A percentile compares a stretch with the other conserved stretches of the same genome.
Conservation (phyloP, 2,113 vertebrate genomes). For the Leucoraja erinaceus region DNA sequence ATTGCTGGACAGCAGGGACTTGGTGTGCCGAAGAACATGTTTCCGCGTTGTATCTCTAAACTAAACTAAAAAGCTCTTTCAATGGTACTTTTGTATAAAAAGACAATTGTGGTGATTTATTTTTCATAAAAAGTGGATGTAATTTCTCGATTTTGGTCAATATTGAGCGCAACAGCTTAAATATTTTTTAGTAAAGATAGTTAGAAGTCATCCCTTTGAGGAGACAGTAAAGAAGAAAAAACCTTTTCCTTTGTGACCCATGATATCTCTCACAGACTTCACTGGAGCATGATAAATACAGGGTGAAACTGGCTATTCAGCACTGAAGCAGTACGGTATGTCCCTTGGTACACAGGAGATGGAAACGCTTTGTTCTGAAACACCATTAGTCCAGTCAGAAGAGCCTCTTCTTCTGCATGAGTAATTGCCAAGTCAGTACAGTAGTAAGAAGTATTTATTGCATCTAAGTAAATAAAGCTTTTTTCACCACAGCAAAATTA, state of each 20-base stretch:
- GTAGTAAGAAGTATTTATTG: slow-evolving; percentile 39
- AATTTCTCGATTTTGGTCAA: neutral
- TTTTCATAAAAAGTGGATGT: neutral
- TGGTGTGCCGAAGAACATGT: too few species aligned
- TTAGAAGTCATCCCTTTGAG: slow-evolving; percentile 24
- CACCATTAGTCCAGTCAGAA: slow-evolving; percentile 38
- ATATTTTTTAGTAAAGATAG: slow-evolving; percentile 13
- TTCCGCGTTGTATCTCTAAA: too few species aligned
- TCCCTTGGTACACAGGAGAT: slow-evolving; percentile 37
- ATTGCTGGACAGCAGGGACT: too few species aligned
- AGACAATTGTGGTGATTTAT: neutral
- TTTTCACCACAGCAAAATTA: slow-evolving; percentile 7
- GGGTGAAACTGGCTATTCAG: slow-evolving; percentile 38
- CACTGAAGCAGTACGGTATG: slow-evolving; percentile 32
- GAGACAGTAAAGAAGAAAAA: slow-evolving; percentile 31
- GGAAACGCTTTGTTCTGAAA: slow-evolving; percentile 39
- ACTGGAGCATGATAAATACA: slow-evolving; percentile 37
- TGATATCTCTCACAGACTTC: slow-evolving; percentile 32
- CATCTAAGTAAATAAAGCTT: slow-evolving; percentile 38
- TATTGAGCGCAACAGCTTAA: neutral
- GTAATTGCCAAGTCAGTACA: slow-evolving; percentile 36
- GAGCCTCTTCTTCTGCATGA: slow-evolving; percentile 35
- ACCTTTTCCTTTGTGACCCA: slow-evolving; percentile 31
- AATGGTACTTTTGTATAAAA: slow-evolving; percentile 2
- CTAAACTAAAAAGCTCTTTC: neutral